These are phyloP conservation scores for Octodonta nipae DNA, from an alignment of 2,888 invertebrate species.

Conservation along the genomic window DNA sequence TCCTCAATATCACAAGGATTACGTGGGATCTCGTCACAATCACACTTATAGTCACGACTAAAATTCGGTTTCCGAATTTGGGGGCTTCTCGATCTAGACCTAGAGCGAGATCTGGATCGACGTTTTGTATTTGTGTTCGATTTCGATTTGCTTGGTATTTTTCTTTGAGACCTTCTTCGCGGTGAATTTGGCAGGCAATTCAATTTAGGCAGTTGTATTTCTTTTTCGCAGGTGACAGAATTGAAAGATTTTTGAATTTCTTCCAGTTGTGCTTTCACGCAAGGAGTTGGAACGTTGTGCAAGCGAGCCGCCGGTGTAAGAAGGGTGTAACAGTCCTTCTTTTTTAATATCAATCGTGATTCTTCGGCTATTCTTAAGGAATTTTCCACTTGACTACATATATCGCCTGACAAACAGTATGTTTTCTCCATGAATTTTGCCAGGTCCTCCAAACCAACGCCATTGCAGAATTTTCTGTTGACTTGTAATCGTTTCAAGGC, in stretches of 20 bases:
- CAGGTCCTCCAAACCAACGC: conserved; percentile 16
- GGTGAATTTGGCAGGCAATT: no score
- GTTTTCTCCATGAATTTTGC: conserved; percentile 15
- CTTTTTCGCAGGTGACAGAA: no score
- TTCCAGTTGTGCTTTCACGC: conserved; percentile 15
- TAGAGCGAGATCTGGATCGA: no score
- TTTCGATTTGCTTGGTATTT: no score
- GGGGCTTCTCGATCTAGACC: no score
- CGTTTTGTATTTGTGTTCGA: no score
- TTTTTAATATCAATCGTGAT: conserved; percentile 14
- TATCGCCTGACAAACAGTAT: conserved; percentile 16
- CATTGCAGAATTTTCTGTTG: conserved; percentile 11
- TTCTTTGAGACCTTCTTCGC: no score
- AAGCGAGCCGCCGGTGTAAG: conserved; percentile 16
- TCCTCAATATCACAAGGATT: no score
- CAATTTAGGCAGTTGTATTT: no score
- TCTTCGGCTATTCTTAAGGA: conserved; percentile 15
- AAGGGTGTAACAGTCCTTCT: conserved; percentile 13
- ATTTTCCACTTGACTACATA: conserved; percentile 17
- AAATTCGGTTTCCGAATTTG: no score
- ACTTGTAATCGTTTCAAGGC: conserved; percentile 17
- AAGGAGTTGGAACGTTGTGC: conserved; percentile 15
- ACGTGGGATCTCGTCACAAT: no score
- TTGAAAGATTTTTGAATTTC: conserved; percentile 13
- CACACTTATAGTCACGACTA: no score